Conservation (phyloP, 2,113 vertebrate species). For the Psophia crepitans region DNA sequence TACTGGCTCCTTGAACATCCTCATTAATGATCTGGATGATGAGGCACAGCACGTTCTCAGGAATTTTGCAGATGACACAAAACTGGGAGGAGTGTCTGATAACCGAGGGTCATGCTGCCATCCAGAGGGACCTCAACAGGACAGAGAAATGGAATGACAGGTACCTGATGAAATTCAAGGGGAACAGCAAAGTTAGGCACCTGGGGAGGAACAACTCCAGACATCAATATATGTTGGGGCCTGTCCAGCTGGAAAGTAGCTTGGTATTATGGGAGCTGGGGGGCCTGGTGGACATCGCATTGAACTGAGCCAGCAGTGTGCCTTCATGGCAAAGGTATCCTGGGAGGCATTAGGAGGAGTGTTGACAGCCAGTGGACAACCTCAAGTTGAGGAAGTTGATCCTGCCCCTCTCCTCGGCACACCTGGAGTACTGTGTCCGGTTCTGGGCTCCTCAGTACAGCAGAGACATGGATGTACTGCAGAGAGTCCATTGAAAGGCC, state of each 20-base stretch:
- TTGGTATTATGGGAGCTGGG: neutral
- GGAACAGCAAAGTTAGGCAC: neutral
- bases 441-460: fast-evolving
- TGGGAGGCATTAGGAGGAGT: neutral
- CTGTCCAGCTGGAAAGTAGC: neutral
- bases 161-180: neutral
- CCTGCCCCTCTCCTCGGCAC: neutral
- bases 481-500: neutral
- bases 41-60: neutral
- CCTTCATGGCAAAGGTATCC: neutral
- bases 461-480: neutral
- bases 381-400: neutral
- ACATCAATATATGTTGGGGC: too few relatives aligned
- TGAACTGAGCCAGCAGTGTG: neutral
- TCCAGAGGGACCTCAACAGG: neutral
- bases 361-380: neutral
- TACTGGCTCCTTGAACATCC: neutral
- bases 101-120: neutral
- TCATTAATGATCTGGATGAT: neutral
- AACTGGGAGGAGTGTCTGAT: neutral
- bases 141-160: neutral
- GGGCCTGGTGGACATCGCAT: neutral
- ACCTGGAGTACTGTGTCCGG: neutral
- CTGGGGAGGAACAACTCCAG: neutral
- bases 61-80: neutral